Conservation (phyloP, 2,113 vertebrate genomes). For the Pteronura brasiliensis region DNA sequence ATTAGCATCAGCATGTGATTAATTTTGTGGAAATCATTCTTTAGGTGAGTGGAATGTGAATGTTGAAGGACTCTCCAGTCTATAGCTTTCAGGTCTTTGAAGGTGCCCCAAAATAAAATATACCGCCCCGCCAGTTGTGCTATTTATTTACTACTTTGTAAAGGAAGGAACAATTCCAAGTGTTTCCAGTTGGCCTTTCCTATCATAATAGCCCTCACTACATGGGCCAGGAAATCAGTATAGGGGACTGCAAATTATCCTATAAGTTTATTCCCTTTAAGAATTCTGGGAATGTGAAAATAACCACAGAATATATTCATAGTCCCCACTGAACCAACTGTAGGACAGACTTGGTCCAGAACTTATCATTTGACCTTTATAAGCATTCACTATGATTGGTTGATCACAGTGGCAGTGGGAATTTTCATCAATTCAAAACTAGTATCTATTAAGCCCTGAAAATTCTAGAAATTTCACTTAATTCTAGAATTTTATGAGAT, state of each 20-base stretch:
- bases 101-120: not conserved
- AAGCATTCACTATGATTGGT: not conserved
- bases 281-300: not conserved
- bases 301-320: not conserved
- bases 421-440: not conserved
- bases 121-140: not conserved
- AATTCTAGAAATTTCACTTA: not conserved
- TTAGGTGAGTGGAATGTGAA: not conserved
- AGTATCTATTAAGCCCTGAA: not conserved
- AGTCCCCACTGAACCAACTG: not conserved
- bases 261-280: not conserved
- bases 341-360: not conserved
- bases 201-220: not conserved
- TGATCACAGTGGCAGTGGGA: not conserved
- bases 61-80: not conserved
- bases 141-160: not conserved
- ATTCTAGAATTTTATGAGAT: not conserved
- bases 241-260: not conserved
- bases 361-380: not conserved
- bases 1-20: not conserved
- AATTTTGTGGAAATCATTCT: not conserved
- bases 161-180: not conserved
- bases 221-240: not conserved
- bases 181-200: not conserved
- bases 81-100: not conserved